A percentile compares a stretch with the other conserved stretches of the same genome.
Conservation (phyloP, 64 coral and sea anemone species). For the Dendronephthya gigantea region DNA sequence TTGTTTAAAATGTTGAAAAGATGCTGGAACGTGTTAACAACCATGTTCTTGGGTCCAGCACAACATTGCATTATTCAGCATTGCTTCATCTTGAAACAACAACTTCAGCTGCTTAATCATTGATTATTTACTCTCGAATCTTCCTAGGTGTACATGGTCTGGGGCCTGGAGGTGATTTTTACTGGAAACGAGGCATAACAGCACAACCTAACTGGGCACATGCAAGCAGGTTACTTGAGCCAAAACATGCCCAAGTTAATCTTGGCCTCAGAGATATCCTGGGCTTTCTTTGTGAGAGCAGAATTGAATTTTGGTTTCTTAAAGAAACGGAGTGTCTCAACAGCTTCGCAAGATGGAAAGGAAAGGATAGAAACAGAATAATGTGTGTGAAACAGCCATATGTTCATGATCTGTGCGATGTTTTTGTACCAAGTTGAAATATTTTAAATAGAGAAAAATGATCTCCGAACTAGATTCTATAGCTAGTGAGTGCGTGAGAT, state of each 20-base stretch:
- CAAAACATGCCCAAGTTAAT: background rate
- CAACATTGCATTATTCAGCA: no score
- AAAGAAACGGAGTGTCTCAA: background rate
- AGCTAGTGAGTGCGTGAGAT: no score
- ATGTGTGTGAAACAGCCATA: background rate
- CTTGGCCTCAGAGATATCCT: background rate
- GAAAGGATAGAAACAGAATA: background rate
- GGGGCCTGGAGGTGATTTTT: background rate
- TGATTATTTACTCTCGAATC: background rate
- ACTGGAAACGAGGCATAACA: background rate
- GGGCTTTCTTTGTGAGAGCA: background rate
- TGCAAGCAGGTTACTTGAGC: background rate
- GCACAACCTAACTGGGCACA: background rate
- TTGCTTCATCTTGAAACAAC: no score
- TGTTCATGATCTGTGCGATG: background rate
- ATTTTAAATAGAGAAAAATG: no score
- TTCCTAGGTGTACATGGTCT: background rate
- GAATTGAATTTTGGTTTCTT: background rate
- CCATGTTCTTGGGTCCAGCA: no score
- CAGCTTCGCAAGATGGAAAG: background rate
- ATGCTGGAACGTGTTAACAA: no score
- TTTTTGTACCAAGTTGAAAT: background rate
- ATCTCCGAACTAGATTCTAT: no score
- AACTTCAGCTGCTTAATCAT: no score
- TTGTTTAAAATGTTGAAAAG: no score